Base-by-base conservation (phyloP, 2,888 invertebrate genomes). In the Incurvaria masculella region DNA sequence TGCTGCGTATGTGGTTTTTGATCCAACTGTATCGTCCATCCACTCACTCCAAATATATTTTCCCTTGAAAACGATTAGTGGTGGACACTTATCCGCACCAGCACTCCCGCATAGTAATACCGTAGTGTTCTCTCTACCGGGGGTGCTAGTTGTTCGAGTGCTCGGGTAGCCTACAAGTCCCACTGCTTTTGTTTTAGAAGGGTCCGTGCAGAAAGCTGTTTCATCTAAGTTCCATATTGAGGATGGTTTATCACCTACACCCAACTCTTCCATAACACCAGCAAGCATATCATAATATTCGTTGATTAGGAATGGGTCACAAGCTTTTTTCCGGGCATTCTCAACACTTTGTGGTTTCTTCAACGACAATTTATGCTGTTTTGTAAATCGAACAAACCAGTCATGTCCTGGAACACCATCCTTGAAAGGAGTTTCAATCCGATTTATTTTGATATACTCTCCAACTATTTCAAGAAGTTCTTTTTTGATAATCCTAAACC, bases 331-430 rank as follows among this genome's bases (percentile, higher is more conserved):
- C 42, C 60, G 17, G 45, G 57, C 56, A 49, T 52, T 53, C 54
- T 62, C 60, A 14, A 62, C 55, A 45, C 49, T 54, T 56, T 62
- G 56, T 6, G 61, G 59, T 49, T 55, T 59, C 56, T 63, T 64
- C 14, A 60, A 46, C 44, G 56, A 56, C 44, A 63, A 44, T 39
- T 54, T 53, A 47, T 59, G 49, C 42, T 55, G 41, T 40, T 49
- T 55, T 47, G 49, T 51, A 53, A 57, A 60, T 18, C 48, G 47
- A n/a, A 53, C 27, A 45, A 58, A 58, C 59, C 56, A 57, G 44
- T 60, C 57, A 42, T 59, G 50, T n/a, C 57, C 55, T 44, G 57
- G 59, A 40, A 49, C 49, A 19, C 53, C 54, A 50, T 59, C 51
- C 49, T 56, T 58, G 51, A 61, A 61, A 27, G 53, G 51, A 20